Conservation (phyloP, 2,113 vertebrate genomes). For the Xenopus tropicalis region UCB_Xtro_10.0 CM004445.2:145857501-145858000, state of each 20-base stretch:
- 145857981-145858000: slow-evolving; percentile 41
- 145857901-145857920: slow-evolving; percentile 25
- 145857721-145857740: slow-evolving; percentile 46
- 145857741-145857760: slow-evolving; percentile 52
- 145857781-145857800: slow-evolving; percentile 10
- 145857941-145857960: slow-evolving; percentile 34
- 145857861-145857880: background rate
- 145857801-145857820: slow-evolving; percentile 5
- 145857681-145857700: too few species aligned
- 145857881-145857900: background rate
- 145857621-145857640: too few species aligned
- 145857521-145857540: too few species aligned
- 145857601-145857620: too few species aligned
- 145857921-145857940: slow-evolving; percentile 35
- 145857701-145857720: too few species aligned
- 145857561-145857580: too few species aligned
- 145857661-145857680: too few species aligned
- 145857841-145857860: background rate
- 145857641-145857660: too few species aligned
- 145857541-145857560: too few species aligned
- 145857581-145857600: too few species aligned
- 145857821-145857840: slow-evolving; percentile 3
- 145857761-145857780: slow-evolving; percentile 33
- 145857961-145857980: slow-evolving; percentile 27
- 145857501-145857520: slow-evolving; percentile 13